These are phyloP conservation scores for Drosophila simulans DNA, from an alignment of 1,140 invertebrate species.

Conservation along the genomic window DNA sequence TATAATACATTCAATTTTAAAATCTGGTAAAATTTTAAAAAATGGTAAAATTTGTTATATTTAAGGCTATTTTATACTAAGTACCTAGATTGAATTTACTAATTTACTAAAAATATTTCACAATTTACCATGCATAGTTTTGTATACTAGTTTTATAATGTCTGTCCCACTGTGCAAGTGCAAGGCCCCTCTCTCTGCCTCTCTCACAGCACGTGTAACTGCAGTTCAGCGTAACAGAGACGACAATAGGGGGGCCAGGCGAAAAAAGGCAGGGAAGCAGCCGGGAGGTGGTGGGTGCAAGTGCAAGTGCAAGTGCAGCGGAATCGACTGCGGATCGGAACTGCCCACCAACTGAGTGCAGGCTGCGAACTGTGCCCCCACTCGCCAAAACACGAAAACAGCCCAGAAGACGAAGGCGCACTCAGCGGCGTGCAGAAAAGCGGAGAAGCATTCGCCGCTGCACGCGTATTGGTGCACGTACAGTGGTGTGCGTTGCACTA, in stretches of 20 bases:
- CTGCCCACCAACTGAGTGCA: slow-evolving; percentile 16
- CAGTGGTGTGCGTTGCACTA: slow-evolving; percentile 10
- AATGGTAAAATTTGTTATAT: too few species aligned
- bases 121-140: too few species aligned
- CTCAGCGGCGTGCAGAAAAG: slow-evolving; percentile 68
- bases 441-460: slow-evolving; percentile 35
- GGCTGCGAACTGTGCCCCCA: slow-evolving; percentile 55
- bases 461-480: slow-evolving; percentile 23
- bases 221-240: slow-evolving; percentile 23
- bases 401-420: slow-evolving; percentile 70
- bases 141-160: neutral
- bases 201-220: slow-evolving; percentile 11
- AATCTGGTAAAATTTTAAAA: too few species aligned
- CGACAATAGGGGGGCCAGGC: slow-evolving; percentile 3
- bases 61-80: too few species aligned
- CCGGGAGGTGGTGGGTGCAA: neutral
- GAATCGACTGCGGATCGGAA: slow-evolving; percentile 20
- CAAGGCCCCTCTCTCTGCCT: slow-evolving; percentile 22
- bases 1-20: too few species aligned
- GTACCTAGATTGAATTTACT: too few species aligned
- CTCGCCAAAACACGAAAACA: slow-evolving; percentile 70
- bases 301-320: slow-evolving; percentile 43
- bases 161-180: slow-evolving; percentile 44
- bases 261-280: neutral
- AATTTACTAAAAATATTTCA: too few species aligned